phyloP scores from a whole-genome alignment of 1,140 invertebrate species.

The Dendrolimus punctatus region DNA sequence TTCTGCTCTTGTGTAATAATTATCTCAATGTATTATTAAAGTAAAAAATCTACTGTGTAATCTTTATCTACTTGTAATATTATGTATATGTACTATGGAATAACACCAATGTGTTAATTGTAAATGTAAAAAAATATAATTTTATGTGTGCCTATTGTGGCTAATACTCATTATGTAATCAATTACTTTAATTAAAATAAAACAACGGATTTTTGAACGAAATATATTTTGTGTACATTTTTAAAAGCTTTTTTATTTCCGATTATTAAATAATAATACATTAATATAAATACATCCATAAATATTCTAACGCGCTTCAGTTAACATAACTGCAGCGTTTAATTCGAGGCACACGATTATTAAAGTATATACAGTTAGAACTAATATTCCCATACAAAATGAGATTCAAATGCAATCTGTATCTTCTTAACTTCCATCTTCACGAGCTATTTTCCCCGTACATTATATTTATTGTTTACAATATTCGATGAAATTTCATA shows the following conservation, averaged over 20 bases:
- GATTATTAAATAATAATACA: slow-evolving; percentile 1
- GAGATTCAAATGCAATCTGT: neutral
- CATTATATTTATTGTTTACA: no score
- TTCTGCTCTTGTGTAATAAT: no score
- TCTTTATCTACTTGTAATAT: no score
- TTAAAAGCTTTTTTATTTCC: slow-evolving; percentile 11
- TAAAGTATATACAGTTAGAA: slow-evolving; percentile 12
- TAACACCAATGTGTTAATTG: no score
- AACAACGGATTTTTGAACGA: slow-evolving; percentile 9
- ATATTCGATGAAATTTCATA: no score
- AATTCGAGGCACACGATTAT: slow-evolving; percentile 26
- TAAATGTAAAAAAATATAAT: no score
- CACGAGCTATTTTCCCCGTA: no score
- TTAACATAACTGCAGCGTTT: slow-evolving; percentile 35
- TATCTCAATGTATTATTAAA: no score
- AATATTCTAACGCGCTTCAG: slow-evolving; percentile 21
- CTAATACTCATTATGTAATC: no score
- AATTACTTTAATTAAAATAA: slow-evolving; percentile 4
- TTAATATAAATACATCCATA: slow-evolving; percentile 18
- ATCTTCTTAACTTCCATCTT: neutral
- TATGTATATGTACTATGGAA: no score
- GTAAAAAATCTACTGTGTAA: no score
- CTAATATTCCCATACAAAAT: slow-evolving; percentile 1
- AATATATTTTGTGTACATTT: slow-evolving; percentile 13
- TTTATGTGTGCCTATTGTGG: no score